Conservation (phyloP, 1,140 invertebrate species). For the Drosophila nigromelanica region DNA sequence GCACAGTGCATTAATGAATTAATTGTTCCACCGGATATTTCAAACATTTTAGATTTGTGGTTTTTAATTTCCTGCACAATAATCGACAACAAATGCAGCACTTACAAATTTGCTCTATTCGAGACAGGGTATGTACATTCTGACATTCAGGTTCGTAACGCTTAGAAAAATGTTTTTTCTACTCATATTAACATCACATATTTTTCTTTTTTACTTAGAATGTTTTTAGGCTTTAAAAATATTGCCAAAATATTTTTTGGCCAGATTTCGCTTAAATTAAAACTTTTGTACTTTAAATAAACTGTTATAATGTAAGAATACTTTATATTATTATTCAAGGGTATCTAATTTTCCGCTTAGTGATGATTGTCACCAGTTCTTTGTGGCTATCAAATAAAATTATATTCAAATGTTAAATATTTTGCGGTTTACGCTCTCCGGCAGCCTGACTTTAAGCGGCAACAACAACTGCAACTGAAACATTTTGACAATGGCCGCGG, state of each 20-base stretch:
- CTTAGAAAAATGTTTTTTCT: background rate
- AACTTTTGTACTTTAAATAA: no score
- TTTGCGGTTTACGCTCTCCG: conserved; percentile 61
- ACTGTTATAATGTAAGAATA: no score
- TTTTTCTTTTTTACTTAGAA: no score
- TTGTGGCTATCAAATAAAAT: conserved; percentile 53
- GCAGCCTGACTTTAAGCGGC: conserved; percentile 59
- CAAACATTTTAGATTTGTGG: conserved; percentile 82
- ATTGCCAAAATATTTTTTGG: no score
- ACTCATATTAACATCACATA: no score
- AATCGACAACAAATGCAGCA: conserved; percentile 62
- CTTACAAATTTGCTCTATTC: background rate
- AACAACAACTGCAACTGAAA: conserved; percentile 48
- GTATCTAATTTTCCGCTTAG: background rate
- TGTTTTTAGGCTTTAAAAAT: no score
- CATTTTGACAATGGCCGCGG: conserved; percentile 64
- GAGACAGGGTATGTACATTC: background rate
- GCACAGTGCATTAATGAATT: conserved; percentile 70
- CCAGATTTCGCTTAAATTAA: no score
- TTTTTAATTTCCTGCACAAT: conserved; percentile 80
- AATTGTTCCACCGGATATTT: conserved; percentile 81
- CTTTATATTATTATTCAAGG: background rate
- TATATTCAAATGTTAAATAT: conserved; percentile 66
- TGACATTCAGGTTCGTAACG: background rate
- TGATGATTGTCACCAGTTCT: background rate